These are phyloP conservation scores for Sciurus carolinensis DNA, from an alignment of 2,797 vertebrate species.

Conservation along the genomic window DNA sequence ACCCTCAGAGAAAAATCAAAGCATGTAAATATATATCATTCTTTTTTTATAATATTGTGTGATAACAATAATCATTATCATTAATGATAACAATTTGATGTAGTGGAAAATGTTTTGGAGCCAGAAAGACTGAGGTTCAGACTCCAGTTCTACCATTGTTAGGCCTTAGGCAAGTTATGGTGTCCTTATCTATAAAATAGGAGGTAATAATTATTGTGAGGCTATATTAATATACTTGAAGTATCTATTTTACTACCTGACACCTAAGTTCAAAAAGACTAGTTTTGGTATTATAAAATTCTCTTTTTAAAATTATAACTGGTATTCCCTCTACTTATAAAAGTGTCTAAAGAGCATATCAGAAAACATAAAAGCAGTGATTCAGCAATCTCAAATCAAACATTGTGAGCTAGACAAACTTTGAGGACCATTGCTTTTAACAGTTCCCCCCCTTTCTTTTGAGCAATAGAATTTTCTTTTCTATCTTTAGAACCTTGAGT, in stretches of 20 bases:
- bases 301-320: neutral
- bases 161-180: neutral
- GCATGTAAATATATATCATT: neutral
- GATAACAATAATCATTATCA: neutral
- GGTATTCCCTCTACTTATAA: neutral
- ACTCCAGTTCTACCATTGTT: neutral
- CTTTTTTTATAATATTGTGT: neutral
- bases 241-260: neutral
- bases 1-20: neutral
- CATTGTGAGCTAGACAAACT: neutral
- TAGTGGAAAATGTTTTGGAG: neutral
- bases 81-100: neutral
- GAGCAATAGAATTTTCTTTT: neutral
- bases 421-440: neutral
- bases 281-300: constrained; percentile 6
- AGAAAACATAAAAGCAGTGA: neutral
- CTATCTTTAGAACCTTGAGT: neutral
- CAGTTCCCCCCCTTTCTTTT: neutral
- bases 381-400: constrained; percentile 6
- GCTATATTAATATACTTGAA: neutral
- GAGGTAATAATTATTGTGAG: neutral
- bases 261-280: neutral
- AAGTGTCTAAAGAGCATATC: neutral
- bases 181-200: neutral
- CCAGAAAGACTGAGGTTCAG: neutral